Conservation (phyloP, 1,140 invertebrate genomes). For the Yoshiicerus persimilis region DNA sequence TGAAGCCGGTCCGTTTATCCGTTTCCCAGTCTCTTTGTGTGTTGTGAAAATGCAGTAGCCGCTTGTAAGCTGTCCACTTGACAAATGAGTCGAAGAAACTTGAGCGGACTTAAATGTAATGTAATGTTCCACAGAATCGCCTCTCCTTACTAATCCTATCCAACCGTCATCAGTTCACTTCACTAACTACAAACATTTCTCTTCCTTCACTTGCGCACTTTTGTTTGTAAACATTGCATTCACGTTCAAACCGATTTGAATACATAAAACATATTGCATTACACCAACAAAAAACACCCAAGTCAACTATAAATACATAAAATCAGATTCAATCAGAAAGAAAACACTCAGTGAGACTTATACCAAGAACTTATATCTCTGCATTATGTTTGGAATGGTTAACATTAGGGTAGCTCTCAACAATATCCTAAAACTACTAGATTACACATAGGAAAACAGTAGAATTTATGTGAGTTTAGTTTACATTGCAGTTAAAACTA, state of each 20-base stretch:
- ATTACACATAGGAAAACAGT: not conserved
- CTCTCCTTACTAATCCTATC: not conserved
- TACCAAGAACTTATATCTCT: too few species aligned
- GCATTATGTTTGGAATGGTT: too few species aligned
- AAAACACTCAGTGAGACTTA: not conserved
- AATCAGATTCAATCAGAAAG: not conserved
- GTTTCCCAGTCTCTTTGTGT: not conserved
- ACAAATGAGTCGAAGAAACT: slow-evolving; percentile 13
- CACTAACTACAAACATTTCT: not conserved
- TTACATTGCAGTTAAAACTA: not conserved
- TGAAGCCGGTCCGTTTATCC: not conserved
- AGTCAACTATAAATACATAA: not conserved
- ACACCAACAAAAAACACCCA: not conserved
- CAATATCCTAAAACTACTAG: not conserved
- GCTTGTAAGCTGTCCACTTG: slow-evolving; percentile 18
- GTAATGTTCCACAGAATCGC: not conserved
- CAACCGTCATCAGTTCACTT: not conserved
- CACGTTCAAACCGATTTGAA: too few species aligned
- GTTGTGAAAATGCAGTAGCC: slow-evolving; percentile 8
- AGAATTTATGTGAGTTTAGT: not conserved
- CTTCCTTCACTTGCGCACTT: not conserved
- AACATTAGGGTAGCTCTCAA: not conserved
- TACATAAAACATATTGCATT: too few species aligned
- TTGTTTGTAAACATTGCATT: not conserved
- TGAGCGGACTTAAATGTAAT: not conserved